A percentile compares a stretch with the other conserved stretches of the same genome.
These are phyloP conservation scores for Arctopsyche grandis DNA, from an alignment of 1,140 invertebrate genomes.

Conservation along the genomic window DNA sequence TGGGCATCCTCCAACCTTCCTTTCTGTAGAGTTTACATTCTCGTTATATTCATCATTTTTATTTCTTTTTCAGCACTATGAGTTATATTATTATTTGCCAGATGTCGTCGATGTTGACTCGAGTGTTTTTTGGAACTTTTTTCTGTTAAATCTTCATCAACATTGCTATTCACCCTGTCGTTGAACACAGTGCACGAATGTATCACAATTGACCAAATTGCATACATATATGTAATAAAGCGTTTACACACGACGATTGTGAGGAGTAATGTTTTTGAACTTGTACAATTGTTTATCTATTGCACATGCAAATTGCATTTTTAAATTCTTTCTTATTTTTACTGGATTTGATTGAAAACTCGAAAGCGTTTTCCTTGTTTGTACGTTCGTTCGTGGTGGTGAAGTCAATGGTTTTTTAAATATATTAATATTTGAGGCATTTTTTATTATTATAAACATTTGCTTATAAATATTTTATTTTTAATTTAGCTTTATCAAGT, in stretches of 20 bases:
- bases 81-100: conserved; percentile 46
- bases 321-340: not conserved
- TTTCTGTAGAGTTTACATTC: conserved; percentile 58
- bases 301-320: conserved; percentile 9
- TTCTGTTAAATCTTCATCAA: not conserved
- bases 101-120: conserved; percentile 40
- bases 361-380: not conserved
- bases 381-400: conserved; percentile 28
- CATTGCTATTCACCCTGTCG: not conserved
- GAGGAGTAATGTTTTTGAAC: conserved; percentile 21
- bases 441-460: too few relatives aligned
- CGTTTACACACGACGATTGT: not conserved
- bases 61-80: conserved; percentile 53
- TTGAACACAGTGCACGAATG: not conserved
- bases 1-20: conserved; percentile 69
- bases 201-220: not conserved
- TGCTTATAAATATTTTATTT: not conserved
- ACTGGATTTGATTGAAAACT: conserved; percentile 4
- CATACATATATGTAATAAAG: not conserved
- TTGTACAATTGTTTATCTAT: conserved; percentile 22
- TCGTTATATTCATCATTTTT: conserved; percentile 49
- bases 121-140: not conserved
- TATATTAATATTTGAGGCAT: conserved; percentile 29
- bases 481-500: conserved; percentile 18
- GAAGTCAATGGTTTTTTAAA: conserved; percentile 51